These are phyloP conservation scores for Aproaerema taeniolella DNA, from an alignment of 2,888 invertebrate species.

Conservation along the genomic window DNA sequence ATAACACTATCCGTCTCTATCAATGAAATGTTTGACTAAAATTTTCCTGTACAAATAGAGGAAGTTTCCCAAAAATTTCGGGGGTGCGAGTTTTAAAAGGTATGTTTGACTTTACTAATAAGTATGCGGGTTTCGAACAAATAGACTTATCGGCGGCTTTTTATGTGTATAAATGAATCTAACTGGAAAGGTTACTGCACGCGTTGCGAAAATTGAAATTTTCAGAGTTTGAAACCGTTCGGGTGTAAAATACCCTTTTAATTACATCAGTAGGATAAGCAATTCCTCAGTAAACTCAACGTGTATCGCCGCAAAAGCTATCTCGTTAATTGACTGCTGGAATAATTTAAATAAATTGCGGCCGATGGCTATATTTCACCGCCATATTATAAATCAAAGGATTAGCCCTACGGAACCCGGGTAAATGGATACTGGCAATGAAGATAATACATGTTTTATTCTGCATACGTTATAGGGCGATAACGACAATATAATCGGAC, in stretches of 20 bases:
- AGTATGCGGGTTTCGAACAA: conserved; percentile 46
- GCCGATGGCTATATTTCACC: conserved; percentile 64
- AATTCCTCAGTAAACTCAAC: conserved; percentile 31
- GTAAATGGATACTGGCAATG: conserved; percentile 69
- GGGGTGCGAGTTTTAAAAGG: conserved; percentile 59
- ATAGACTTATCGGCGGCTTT: no score
- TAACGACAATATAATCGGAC: conserved; percentile 66
- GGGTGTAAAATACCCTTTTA: conserved; percentile 30
- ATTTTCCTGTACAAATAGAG: conserved; percentile 59
- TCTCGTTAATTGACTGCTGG: conserved; percentile 72
- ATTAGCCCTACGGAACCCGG: conserved; percentile 57
- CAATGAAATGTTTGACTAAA: conserved; percentile 64
- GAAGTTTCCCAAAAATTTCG: conserved; percentile 40
- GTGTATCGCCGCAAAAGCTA: conserved; percentile 55
- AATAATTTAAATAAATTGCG: conserved; percentile 74
- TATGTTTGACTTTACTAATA: conserved; percentile 73
- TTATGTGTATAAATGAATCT: conserved; percentile 2
- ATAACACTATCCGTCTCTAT: conserved; percentile 69
- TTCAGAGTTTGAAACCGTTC: conserved; percentile 23
- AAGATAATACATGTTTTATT: conserved; percentile 70
- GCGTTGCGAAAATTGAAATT: conserved; percentile 32
- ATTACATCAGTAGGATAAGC: conserved; percentile 32
- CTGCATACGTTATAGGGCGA: conserved; percentile 72
- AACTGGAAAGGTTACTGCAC: conserved; percentile 5
- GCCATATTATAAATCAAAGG: conserved; percentile 73